phyloP scores from a whole-genome alignment of 2,113 vertebrate genomes.

The Tamias sibiricus region DNA sequence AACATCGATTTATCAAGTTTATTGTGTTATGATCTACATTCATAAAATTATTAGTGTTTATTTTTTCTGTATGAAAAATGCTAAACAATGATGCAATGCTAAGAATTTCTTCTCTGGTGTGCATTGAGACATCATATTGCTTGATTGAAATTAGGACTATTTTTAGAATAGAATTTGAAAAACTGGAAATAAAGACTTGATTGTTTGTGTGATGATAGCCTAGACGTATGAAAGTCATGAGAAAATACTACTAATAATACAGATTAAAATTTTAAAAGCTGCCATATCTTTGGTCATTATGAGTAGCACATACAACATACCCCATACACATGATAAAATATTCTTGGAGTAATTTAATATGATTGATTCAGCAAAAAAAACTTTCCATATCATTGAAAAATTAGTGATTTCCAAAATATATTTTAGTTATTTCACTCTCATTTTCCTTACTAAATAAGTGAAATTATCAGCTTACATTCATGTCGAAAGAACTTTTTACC shows the following conservation, averaged over 20 bases:
- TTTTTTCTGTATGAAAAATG: not conserved
- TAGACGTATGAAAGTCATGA: not conserved
- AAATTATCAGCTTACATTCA: not conserved
- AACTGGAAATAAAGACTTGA: not conserved
- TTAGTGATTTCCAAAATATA: not conserved
- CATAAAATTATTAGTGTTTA: not conserved
- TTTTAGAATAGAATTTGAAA: not conserved
- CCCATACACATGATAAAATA: not conserved
- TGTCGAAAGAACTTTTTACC: not conserved
- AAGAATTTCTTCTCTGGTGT: not conserved
- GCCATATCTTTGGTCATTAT: not conserved
- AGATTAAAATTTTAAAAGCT: not conserved
- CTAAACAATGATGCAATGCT: not conserved
- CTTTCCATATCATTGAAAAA: not conserved
- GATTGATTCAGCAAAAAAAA: not conserved
- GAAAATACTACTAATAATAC: not conserved
- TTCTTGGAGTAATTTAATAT: not conserved
- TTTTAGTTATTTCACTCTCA: not conserved
- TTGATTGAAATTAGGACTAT: not conserved
- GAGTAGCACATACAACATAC: rapidly evolving
- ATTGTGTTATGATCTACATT: not conserved
- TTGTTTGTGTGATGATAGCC: not conserved
- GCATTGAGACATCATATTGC: not conserved
- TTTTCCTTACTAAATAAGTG: not conserved
- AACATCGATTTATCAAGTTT: not conserved